Base-by-base conservation (phyloP, 1,140 invertebrate genomes). In the Daktulosphaira vitifoliae region DNA sequence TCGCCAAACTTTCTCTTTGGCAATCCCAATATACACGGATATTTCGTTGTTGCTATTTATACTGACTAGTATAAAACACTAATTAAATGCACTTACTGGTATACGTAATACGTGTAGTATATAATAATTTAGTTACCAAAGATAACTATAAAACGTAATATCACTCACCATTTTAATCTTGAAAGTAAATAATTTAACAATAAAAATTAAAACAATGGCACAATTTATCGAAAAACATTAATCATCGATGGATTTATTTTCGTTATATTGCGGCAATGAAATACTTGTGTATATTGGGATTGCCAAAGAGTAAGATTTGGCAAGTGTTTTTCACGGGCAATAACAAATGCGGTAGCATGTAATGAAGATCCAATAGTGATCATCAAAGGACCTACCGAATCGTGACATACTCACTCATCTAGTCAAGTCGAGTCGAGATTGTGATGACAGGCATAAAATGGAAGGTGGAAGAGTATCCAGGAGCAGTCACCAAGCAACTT, bases 221-320 rank as follows among this genome's bases (percentile, higher is more conserved):
- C 39, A 44, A 44, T 7, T 44, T 44, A 44, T 44, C 7, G n/a
- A 44, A 44, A 44, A 44, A 44, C 5, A 16, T 44, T 44, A 15
- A 44, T 44, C n/a, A 16, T 44, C n/a, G 39, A 44, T 11, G 39
- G 7, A 4, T 44, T 44, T 44, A 44, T 44, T 44, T 44, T 7
- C n/a, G n/a, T 44, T 44, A 44, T 7, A 44, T 44, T 44, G n/a
- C 15, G 39, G 39, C n/a, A 44, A 44, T 15, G 39, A 44, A 44
- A 44, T 44, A 44, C n/a, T n/a, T 16, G 39, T 44, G 39, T 44
- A n/a, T 44, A 44, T 44, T 16, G 39, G 39, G 39, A 44, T 44
- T 44, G 39, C 39, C 39, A 44, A 44, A 44, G 39, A 44, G 39
- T n/a, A 44, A 44, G 39, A 15, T 44, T 44, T 44, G 39, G 39